A percentile compares a stretch with the other conserved stretches of the same genome.
Evolutionary conservation across 2,888 invertebrate genomes (phyloP).

Genomic region (Autographa gamma): DNA sequence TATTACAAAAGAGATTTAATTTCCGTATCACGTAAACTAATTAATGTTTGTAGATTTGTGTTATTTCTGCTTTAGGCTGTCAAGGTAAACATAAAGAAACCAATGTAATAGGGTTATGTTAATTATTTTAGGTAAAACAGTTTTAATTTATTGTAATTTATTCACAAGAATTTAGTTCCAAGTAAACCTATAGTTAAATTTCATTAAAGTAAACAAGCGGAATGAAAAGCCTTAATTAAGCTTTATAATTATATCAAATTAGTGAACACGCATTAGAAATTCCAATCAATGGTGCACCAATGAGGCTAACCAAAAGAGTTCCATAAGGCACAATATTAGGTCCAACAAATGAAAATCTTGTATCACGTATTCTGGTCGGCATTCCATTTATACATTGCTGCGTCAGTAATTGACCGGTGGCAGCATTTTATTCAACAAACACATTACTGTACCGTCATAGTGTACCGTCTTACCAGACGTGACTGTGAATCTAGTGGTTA

Average conservation of each 20-base stretch:
- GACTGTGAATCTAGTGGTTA: slow-evolving; percentile 49
- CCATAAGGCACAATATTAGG: slow-evolving; percentile 19
- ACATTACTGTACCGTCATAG: slow-evolving; percentile 28
- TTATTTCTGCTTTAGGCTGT: too few relatives aligned
- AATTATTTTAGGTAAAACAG: too few relatives aligned
- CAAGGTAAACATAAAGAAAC: too few relatives aligned
- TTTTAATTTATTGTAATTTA: too few relatives aligned
- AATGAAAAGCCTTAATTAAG: too few relatives aligned
- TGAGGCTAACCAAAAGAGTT: not conserved
- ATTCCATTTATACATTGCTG: slow-evolving; percentile 56
- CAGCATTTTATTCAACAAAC: slow-evolving; percentile 63
- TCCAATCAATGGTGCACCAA: not conserved
- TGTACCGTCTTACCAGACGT: slow-evolving; percentile 55
- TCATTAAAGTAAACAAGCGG: too few relatives aligned
- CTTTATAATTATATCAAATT: too few relatives aligned
- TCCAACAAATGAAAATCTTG: slow-evolving; percentile 19
- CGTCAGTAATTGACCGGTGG: slow-evolving; percentile 66
- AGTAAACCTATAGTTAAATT: too few relatives aligned
- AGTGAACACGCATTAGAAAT: too few relatives aligned
- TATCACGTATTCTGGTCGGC: slow-evolving; percentile 34
- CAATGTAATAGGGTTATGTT: too few relatives aligned
- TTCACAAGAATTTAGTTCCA: too few relatives aligned
- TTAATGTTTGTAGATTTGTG: not conserved
- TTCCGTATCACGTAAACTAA: not conserved
- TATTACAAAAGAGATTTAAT: not conserved